A percentile compares a stretch with the other conserved stretches of the same genome.
These are phyloP conservation scores for Melangyna quadrimaculata DNA, from an alignment of 2,888 invertebrate genomes.

Conservation along the genomic window DNA sequence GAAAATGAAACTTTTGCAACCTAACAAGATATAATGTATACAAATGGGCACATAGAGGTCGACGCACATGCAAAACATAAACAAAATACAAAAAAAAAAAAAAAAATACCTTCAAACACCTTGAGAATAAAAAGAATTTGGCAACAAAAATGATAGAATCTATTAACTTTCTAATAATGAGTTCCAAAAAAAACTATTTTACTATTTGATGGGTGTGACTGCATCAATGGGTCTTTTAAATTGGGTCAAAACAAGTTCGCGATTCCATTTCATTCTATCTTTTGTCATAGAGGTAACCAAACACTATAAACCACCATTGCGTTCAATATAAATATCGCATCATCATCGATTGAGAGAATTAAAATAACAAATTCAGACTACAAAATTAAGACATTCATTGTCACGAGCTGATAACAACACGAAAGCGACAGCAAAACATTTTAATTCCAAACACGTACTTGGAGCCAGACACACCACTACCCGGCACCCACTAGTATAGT, in stretches of 20 bases:
- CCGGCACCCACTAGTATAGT: slow-evolving; percentile 20
- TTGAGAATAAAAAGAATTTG: slow-evolving; percentile 24
- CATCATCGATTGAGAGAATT: slow-evolving; percentile 23
- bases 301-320: not conserved
- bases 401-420: slow-evolving; percentile 49
- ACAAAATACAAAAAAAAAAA: not conserved
- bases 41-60: not conserved
- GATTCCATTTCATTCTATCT: not conserved
- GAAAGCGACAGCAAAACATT: not conserved
- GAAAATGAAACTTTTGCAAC: slow-evolving; percentile 26
- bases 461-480: not conserved
- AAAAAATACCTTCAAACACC: not conserved
- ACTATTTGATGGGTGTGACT: not conserved
- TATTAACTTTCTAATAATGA: slow-evolving; percentile 25
- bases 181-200: not conserved
- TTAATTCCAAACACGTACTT: slow-evolving; percentile 53
- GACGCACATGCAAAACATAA: slow-evolving; percentile 8
- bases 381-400: slow-evolving; percentile 61
- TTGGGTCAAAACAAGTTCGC: not conserved
- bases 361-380: slow-evolving; percentile 54
- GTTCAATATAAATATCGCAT: slow-evolving; percentile 48
- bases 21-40: not conserved
- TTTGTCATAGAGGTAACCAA: not conserved
- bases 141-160: slow-evolving; percentile 18
- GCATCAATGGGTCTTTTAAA: not conserved